Conservation (phyloP, 2,888 invertebrate species). For the Muscina levida region DNA sequence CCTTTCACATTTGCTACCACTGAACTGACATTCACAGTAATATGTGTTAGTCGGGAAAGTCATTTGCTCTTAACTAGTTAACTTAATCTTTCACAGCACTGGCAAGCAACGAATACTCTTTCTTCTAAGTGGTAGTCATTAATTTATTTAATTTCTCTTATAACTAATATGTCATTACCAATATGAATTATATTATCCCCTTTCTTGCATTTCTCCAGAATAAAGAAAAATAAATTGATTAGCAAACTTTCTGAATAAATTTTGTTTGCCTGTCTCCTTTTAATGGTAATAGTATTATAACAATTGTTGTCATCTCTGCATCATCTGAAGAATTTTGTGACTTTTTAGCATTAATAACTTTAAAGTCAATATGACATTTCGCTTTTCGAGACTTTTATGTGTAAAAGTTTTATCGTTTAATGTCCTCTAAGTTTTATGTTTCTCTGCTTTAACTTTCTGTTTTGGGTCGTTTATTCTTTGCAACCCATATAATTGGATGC, state of each 20-base stretch:
- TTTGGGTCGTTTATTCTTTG: background rate
- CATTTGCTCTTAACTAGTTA: too few species aligned
- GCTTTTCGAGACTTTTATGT: slow-evolving; percentile 22
- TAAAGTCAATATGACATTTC: slow-evolving; percentile 30
- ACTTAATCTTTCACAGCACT: too few species aligned
- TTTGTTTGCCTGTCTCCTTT: background rate
- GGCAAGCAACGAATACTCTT: too few species aligned
- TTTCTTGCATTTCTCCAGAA: background rate
- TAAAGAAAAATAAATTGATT: slow-evolving; percentile 18
- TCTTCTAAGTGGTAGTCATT: too few species aligned
- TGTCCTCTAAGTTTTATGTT: slow-evolving; percentile 21
- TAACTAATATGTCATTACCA: too few species aligned
- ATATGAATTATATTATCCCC: too few species aligned
- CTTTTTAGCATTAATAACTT: slow-evolving; percentile 35
- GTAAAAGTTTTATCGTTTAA: slow-evolving; percentile 21
- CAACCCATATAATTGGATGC: slow-evolving; percentile 16
- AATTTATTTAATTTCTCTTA: too few species aligned
- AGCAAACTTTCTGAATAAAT: slow-evolving; percentile 10
- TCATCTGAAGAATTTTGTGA: background rate
- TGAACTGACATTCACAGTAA: too few species aligned
- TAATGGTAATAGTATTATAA: background rate
- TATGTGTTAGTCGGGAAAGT: too few species aligned
- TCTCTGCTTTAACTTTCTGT: background rate
- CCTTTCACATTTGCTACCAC: too few species aligned
- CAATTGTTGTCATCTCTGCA: background rate